Conservation (phyloP, 2,888 invertebrate genomes). For the Caenorhabditis sp. region DNA sequence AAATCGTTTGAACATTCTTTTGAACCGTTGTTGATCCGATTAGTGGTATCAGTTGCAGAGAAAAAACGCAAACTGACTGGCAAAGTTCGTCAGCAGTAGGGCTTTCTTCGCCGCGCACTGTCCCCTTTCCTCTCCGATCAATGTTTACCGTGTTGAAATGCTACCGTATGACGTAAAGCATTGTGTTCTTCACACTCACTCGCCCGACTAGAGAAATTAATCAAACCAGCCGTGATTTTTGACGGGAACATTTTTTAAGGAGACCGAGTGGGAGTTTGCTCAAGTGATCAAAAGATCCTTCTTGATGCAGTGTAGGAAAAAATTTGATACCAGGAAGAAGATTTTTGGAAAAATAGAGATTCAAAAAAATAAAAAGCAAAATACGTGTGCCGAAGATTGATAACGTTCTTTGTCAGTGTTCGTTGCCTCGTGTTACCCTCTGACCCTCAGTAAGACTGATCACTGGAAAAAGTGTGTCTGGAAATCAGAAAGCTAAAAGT, state of each 20-base stretch:
- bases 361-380: conserved; percentile 16
- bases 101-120: conserved; percentile 27
- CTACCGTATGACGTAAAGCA: conserved; percentile 61
- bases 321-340: conserved; percentile 33
- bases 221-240: conserved; percentile 47
- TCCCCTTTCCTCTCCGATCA: conserved; percentile 20
- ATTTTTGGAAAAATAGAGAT: neutral
- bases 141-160: conserved; percentile 59
- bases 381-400: conserved; percentile 47
- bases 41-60: conserved; percentile 35
- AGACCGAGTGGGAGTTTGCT: neutral
- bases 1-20: conserved; percentile 21
- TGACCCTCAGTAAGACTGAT: conserved; percentile 17
- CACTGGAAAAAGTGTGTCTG: conserved; percentile 19
- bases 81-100: conserved; percentile 28
- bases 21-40: conserved; percentile 27
- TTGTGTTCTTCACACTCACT: conserved; percentile 57
- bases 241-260: conserved; percentile 28
- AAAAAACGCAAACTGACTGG: conserved; percentile 12
- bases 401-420: conserved; percentile 16
- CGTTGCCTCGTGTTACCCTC: neutral
- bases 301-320: conserved; percentile 22
- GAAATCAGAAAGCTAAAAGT: conserved; percentile 19
- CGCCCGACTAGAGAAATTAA: conserved; percentile 31
- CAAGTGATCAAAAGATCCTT: conserved; percentile 38